Conservation (phyloP, 2,113 vertebrate genomes). For the Mesembrinibis cayennensis region DNA sequence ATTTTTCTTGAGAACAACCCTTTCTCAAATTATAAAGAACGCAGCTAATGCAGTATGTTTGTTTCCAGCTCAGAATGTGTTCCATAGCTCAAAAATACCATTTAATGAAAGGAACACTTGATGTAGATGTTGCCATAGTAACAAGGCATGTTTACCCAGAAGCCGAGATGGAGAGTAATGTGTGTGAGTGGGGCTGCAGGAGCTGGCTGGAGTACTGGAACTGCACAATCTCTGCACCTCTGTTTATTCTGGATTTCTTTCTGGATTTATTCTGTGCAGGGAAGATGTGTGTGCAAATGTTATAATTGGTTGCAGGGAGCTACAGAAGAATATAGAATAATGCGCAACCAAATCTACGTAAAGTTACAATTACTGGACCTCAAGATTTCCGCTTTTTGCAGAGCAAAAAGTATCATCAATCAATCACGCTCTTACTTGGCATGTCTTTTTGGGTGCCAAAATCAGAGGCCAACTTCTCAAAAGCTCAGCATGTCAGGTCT, state of each 20-base stretch:
- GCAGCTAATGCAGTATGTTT: not conserved
- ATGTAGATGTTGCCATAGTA: constrained; percentile 52
- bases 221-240: not conserved
- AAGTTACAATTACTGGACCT: not conserved
- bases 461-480: not conserved
- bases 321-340: not conserved
- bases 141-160: constrained; percentile 49
- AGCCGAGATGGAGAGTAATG: not conserved
- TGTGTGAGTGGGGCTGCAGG: not conserved
- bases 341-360: not conserved
- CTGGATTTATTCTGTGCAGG: not conserved
- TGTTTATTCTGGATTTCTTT: not conserved
- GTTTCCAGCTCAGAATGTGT: not conserved
- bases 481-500: not conserved
- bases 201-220: not conserved
- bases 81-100: constrained; percentile 8
- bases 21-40: constrained; percentile 3
- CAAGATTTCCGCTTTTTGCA: not conserved
- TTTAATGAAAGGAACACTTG: constrained; percentile 39
- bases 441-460: not conserved
- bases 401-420: not conserved
- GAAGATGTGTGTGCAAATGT: not conserved
- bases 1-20: not conserved
- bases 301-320: not conserved
- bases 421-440: not conserved